Conservation (phyloP, 53 echinoderm and acorn worm species). For the Patiria pectinifera region DNA sequence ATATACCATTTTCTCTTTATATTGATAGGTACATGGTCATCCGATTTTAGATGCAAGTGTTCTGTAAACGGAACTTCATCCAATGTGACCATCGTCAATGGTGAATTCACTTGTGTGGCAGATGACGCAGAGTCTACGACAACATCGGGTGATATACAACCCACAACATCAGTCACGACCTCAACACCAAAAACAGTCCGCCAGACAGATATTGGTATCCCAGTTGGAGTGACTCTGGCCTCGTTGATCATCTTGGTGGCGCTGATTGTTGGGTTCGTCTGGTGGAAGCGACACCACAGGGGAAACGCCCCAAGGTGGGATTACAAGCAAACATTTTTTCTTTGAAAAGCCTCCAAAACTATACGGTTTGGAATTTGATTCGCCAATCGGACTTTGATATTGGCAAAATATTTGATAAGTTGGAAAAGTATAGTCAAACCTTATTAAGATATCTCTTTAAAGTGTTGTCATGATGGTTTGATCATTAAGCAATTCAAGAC, state of each 20-base stretch:
- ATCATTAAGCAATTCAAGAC: no score
- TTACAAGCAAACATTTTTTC: no score
- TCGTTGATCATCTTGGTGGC: background rate
- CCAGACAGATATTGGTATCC: background rate
- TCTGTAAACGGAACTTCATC: background rate
- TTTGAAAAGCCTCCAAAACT: no score
- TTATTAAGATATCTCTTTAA: no score
- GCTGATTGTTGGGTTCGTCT: background rate
- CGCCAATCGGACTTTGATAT: no score
- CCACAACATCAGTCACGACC: background rate
- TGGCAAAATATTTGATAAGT: no score
- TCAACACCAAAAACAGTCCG: no score
- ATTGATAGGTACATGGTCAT: background rate
- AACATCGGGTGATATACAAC: background rate
- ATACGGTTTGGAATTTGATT: no score
- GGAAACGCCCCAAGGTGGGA: no score
- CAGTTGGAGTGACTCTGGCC: background rate
- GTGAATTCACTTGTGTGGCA: background rate
- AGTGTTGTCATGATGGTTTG: no score
- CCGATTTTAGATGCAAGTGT: background rate
- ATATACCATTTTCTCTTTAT: no score
- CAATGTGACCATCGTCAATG: background rate
- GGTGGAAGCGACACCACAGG: background rate
- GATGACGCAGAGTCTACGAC: background rate
- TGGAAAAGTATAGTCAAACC: no score